Base-by-base conservation (phyloP, 2,113 vertebrate species). In the Nothoprocta pentlandii region DNA sequence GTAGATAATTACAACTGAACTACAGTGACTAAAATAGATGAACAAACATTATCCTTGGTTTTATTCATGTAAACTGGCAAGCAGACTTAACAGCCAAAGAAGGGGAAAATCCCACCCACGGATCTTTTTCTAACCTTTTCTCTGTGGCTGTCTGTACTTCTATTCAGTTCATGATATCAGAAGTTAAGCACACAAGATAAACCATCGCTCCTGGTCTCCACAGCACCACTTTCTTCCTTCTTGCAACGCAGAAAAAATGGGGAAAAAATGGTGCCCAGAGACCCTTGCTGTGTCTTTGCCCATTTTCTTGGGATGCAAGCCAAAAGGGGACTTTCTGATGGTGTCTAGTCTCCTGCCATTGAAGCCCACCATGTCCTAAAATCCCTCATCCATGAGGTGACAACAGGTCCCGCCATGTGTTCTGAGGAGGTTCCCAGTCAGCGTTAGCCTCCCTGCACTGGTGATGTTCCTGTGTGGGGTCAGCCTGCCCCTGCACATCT, bases 1-100 rank as follows among this genome's bases (percentile, higher is more conserved):
- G 25, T 84, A 93, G 69, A 62, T 95, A 90, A 95, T 96, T 88
- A 79, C 58, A 68, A 41, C 68, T 95, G 83, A 88, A 88, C 32
- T 51, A 64, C 61, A 81, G 74, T 76, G 74, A 80, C 62, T 92
- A 86, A 94, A 93, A 71, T 62, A 90, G 76, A 94, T 69, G 76
- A 95, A 71, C 39, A 90, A 94, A 83, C 17, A 71, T 63, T 90
- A 92, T 88, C 90, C 42, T 9, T 34, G 23, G 3, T 54, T 91
- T 86, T 74, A 69, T 91, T 83, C 53, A 59, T 32, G 63, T 64
- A 47, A 93, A 80, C 12, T 68, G 79, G 22, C 42, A 81, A 56
- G 46, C 73, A 89, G 73, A 66, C 11, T 87, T 70, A 32, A 9
- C 53, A 63, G 42, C 6, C 74, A 75, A 70, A 87, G 67, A 71